Conservation (phyloP, 2,888 invertebrate genomes). For the Drosophila anceps region DNA sequence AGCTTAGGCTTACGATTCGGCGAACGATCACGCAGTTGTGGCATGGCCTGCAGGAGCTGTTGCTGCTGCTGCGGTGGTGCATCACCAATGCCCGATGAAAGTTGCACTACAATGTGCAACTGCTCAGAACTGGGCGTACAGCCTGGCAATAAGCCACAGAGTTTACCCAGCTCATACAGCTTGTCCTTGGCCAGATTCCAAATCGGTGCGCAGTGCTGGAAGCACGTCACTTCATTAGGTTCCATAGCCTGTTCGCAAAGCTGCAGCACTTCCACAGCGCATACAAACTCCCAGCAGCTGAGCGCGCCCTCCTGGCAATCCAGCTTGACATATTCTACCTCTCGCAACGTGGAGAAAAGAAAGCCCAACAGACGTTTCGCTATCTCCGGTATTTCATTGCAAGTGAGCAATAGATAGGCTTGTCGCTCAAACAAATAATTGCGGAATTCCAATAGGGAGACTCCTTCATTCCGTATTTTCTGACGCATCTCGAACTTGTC, state of each 20-base stretch:
- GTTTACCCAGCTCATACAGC: conserved; percentile 90
- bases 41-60: conserved; percentile 80
- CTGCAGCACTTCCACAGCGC: conserved; percentile 94
- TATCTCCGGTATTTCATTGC: conserved; percentile 87
- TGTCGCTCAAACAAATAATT: conserved; percentile 97
- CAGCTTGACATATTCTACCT: conserved; percentile 93
- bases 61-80: conserved; percentile 85
- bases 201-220: conserved; percentile 93
- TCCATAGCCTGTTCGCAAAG: conserved; percentile 91
- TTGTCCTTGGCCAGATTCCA: conserved; percentile 96
- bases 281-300: conserved; percentile 96
- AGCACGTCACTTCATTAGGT: conserved; percentile 90
- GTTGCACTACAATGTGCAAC: conserved; percentile 94
- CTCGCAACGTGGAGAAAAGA: conserved; percentile 94
- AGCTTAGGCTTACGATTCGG: conserved; percentile 86
- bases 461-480: conserved; percentile 83
- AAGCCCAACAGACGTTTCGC: conserved; percentile 95
- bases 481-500: conserved; percentile 86
- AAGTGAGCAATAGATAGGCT: conserved; percentile 90
- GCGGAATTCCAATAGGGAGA: conserved; percentile 94
- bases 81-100: conserved; percentile 96
- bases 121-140: conserved; percentile 93
- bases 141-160: conserved; percentile 96
- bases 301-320: conserved; percentile 92
- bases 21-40: conserved; percentile 85